These are phyloP conservation scores for Epinephelus lanceolatus DNA, from an alignment of 2,113 vertebrate species.

Conservation along the genomic window DNA sequence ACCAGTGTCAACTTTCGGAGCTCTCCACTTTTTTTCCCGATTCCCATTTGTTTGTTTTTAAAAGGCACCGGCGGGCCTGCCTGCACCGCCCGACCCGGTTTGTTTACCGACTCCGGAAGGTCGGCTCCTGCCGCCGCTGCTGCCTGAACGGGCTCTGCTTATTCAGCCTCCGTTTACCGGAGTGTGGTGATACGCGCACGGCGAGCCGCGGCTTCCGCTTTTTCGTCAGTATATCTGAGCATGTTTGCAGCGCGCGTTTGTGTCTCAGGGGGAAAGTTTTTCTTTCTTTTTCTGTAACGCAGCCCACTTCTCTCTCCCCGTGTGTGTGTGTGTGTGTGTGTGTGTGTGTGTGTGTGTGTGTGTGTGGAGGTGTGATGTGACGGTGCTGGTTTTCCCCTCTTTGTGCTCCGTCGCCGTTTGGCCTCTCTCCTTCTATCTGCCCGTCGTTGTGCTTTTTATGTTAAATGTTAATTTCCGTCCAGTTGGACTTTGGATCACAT, in stretches of 20 bases:
- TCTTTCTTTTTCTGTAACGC: conserved; percentile 45
- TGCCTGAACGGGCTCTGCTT: neutral
- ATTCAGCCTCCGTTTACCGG: conserved; percentile 22
- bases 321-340: neutral
- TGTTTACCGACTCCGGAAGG: conserved; percentile 54
- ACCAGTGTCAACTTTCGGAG: conserved; percentile 46
- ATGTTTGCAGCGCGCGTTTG: conserved; percentile 31
- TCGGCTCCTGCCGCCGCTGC: neutral
- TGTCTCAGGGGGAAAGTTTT: conserved; percentile 64
- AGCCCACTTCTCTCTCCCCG: conserved; percentile 18
- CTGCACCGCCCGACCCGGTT: conserved; percentile 43
- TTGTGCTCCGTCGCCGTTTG: conserved; percentile 3
- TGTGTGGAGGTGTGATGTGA: conserved; percentile 71
- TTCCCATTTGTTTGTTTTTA: neutral
- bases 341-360: neutral
- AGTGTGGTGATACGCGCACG: neutral
- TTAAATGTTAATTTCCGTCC: conserved; percentile 3
- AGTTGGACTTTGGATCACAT: conserved; percentile 59
- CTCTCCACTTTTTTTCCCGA: neutral
- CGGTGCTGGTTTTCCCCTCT: conserved; percentile 57
- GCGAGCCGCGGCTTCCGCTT: conserved; percentile 48
- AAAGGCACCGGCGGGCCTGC: neutral
- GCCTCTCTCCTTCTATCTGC: neutral
- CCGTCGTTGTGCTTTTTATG: neutral
- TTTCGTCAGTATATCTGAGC: neutral